Evolutionary conservation across 2,797 vertebrate genomes (phyloP), one percentile per base, ranked within the genome.

Genomic region (Mormyrus hasselquistii): DNA sequence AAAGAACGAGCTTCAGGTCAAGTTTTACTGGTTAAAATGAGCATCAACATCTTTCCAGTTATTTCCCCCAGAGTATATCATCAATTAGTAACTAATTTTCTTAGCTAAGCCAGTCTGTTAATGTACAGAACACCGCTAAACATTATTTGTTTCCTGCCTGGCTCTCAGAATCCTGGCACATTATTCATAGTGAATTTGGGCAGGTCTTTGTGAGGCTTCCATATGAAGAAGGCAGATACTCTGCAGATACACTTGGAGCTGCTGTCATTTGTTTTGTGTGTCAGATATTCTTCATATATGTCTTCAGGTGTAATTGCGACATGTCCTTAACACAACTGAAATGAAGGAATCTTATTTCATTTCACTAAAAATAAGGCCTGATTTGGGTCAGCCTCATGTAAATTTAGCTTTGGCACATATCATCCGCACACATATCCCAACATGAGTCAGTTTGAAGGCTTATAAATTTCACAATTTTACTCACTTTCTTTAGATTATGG

Each of bases 1-100:
- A 82, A n/a, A 82, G 76, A 82, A 82, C 19, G 6, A 82, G 41
- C 76, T 82, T 82, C 76, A 82, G 76, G 76, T 82, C 76, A 82
- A 9, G 76, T 82, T 82, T 82, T 47, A 47, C 2, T 82, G 76
- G 16, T n/a, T 82, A 82, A 82, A 82, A 82, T 47, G 38, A 82
- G 76, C 38, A n/a, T 82, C 76, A 47, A 82, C 76, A 82, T 82
- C 41, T 44, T 82, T 82, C 41, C 8, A n/a, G 41, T 44, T n/a
- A 82, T 82, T 82, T 82, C 76, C 19, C 76, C 14, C 41, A 82
- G 19, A 82, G 8, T 44, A 82, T 9, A 47, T 82, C 6, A 82
- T 82, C 76, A 82, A 82, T 82, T 82, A 82, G 16, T 19, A 19
- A n/a, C 76, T 44, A 19, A 82, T 82, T 82, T 82, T n/a, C 76